phyloP scores from a whole-genome alignment of 2,888 invertebrate species.

The Pseudoips prasinana region DNA sequence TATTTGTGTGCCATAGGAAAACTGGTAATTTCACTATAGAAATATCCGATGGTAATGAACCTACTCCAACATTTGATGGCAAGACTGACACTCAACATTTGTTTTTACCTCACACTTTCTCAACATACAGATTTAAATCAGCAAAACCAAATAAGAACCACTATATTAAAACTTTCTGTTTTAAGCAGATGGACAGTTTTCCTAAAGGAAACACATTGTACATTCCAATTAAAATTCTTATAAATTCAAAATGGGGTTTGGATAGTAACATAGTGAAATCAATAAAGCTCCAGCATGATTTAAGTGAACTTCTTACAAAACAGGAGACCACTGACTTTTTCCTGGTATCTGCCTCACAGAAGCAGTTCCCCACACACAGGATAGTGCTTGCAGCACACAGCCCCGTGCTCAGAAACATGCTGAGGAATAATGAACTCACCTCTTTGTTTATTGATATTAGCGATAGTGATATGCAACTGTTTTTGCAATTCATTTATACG shows the following conservation, averaged over 20 bases:
- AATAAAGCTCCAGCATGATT: slow-evolving; percentile 55
- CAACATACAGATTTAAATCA: slow-evolving; percentile 43
- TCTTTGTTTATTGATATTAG: slow-evolving; percentile 44
- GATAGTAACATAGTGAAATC: slow-evolving; percentile 42
- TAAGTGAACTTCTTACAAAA: slow-evolving; percentile 40
- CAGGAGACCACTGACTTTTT: slow-evolving; percentile 53
- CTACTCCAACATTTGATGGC: slow-evolving; percentile 18
- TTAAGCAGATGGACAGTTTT: slow-evolving; percentile 34
- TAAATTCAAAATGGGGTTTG: slow-evolving; percentile 41
- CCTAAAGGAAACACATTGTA: slow-evolving; percentile 39
- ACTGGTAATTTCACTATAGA: slow-evolving; percentile 47
- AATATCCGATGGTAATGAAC: slow-evolving; percentile 40
- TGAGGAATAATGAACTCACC: slow-evolving; percentile 38
- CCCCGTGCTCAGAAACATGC: slow-evolving; percentile 44
- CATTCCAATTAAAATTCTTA: slow-evolving; percentile 50
- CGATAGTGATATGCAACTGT: slow-evolving; percentile 55
- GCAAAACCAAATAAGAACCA: slow-evolving; percentile 44
- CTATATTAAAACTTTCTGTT: slow-evolving; percentile 54
- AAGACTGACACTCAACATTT: slow-evolving; percentile 22
- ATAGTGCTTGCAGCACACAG: slow-evolving; percentile 61
- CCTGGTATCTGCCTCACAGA: slow-evolving; percentile 46
- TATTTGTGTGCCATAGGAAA: slow-evolving; percentile 59
- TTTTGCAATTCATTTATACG: slow-evolving; percentile 60
- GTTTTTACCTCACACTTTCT: slow-evolving; percentile 28
- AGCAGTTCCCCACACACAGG: slow-evolving; percentile 53